Evolutionary conservation across 2,113 vertebrate genomes (phyloP).

Genomic region (Nicator chloris): DNA sequence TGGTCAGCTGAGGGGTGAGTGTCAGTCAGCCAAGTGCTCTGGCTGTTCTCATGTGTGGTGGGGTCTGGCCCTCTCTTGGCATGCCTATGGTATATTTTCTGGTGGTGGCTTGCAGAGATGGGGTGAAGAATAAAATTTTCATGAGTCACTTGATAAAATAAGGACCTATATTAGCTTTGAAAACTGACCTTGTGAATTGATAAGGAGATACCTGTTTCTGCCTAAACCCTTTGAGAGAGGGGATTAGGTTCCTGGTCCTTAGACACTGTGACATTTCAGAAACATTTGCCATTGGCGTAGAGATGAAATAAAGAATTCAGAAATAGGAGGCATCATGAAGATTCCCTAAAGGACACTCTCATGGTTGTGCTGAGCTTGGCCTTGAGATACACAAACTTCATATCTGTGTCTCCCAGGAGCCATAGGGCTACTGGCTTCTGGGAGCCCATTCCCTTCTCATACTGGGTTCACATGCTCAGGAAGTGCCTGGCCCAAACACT

Average conservation of each 20-base stretch:
- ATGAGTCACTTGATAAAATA: not conserved
- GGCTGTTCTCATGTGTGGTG: not conserved
- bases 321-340: not conserved
- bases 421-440: not conserved
- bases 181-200: not conserved
- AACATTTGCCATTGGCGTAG: not conserved
- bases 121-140: not conserved
- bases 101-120: not conserved
- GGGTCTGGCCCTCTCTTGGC: not conserved
- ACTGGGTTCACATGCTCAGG: not conserved
- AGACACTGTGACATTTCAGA: not conserved
- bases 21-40: not conserved
- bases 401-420: not conserved
- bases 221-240: not conserved
- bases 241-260: not conserved
- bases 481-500: not conserved
- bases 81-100: not conserved
- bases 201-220: not conserved
- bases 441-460: not conserved
- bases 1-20: slow-evolving; percentile 29
- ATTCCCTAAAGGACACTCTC: not conserved
- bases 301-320: not conserved
- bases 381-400: rapidly evolving
- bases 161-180: not conserved
- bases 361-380: not conserved